Percentiles rank a stretch among this genome's conserved stretches.
These are phyloP conservation scores for Gnatocerus cornutus DNA, from an alignment of 2,888 invertebrate species.

Conservation along the genomic window DNA sequence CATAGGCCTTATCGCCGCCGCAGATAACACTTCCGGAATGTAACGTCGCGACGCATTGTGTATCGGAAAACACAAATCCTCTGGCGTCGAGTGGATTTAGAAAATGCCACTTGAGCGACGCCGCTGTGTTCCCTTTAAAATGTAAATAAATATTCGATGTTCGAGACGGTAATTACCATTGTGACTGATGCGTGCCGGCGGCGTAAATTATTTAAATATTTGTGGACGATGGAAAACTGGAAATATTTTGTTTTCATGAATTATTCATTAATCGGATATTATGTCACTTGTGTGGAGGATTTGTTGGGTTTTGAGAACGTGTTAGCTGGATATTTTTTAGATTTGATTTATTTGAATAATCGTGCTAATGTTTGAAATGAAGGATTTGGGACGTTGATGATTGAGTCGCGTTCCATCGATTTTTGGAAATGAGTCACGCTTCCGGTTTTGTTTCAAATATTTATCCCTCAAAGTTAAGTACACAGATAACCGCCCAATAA, in stretches of 20 bases:
- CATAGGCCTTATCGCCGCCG: constrained; percentile 36
- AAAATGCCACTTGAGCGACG: not conserved
- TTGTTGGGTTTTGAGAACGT: constrained; percentile 3
- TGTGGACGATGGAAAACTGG: not conserved
- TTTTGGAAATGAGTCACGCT: not conserved
- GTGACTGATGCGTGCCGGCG: not conserved
- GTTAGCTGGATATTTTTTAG: constrained; percentile 5
- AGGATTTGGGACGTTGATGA: constrained; percentile 1
- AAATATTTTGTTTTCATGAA: constrained; percentile 27
- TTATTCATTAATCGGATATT: constrained; percentile 26
- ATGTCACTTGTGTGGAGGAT: constrained; percentile 20
- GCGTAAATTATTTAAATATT: constrained; percentile 17
- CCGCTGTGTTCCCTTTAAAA: not conserved
- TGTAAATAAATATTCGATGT: constrained; percentile 11
- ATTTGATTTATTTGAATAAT: constrained; percentile 16
- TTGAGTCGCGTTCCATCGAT: no score
- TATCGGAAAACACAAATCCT: constrained; percentile 47
- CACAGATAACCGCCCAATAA: no score
- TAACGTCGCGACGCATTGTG: constrained; percentile 41
- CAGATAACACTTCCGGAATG: constrained; percentile 41
- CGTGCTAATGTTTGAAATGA: constrained; percentile 2
- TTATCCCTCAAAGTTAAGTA: no score
- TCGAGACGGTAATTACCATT: constrained; percentile 1
- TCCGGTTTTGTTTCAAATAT: not conserved
- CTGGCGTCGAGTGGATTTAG: constrained; percentile 3